Conservation (phyloP, 2,113 vertebrate genomes). For the Eptesicus fuscus region DNA sequence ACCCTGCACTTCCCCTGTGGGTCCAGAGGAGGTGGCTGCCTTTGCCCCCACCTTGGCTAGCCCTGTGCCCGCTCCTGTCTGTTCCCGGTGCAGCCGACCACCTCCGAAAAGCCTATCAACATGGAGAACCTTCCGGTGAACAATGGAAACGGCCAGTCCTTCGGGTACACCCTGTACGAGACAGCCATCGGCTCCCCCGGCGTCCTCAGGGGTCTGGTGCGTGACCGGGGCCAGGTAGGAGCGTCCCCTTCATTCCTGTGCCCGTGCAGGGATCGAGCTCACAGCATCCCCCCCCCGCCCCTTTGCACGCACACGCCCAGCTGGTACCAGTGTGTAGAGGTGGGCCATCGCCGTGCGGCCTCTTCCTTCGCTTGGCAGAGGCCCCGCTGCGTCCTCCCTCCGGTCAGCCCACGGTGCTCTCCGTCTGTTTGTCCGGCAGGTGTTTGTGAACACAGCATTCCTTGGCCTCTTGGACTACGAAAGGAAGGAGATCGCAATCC, state of each 20-base stretch:
- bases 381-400: neutral
- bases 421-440: constrained; percentile 80
- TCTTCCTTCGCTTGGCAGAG: neutral
- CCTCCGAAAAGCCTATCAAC: constrained; percentile 85
- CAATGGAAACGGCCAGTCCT: constrained; percentile 88
- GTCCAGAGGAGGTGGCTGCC: neutral
- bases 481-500: constrained; percentile 82
- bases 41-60: neutral
- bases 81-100: constrained; percentile 83
- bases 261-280: neutral
- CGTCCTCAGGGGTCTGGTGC: constrained; percentile 82
- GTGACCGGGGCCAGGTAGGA: constrained; percentile 91
- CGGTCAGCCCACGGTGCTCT: neutral
- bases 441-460: constrained; percentile 91
- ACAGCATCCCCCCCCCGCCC: fast-evolving
- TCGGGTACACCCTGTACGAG: constrained; percentile 95
- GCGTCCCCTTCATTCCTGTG: neutral
- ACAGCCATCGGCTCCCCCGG: constrained; percentile 87
- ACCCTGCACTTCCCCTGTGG: fast-evolving
- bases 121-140: constrained; percentile 95
- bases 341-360: fast-evolving
- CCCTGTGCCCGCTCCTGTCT: neutral
- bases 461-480: constrained; percentile 90
- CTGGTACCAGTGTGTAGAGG: neutral
- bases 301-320: neutral